These are phyloP conservation scores for Escarpia spicata DNA, from an alignment of 2,888 invertebrate genomes.

Conservation along the genomic window DNA sequence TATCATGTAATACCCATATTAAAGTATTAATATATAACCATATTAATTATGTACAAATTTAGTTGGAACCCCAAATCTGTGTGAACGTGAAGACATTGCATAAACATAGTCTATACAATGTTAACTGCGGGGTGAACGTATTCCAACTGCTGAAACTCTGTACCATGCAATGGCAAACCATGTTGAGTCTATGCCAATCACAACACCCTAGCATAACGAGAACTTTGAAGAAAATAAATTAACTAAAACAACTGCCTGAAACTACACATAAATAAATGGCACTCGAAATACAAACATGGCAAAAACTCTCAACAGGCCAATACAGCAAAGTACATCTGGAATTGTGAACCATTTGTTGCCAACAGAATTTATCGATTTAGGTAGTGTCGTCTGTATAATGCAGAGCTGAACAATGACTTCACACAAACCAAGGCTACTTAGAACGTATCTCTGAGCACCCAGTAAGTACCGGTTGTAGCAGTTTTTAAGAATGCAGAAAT, in stretches of 20 bases:
- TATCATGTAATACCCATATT: not conserved
- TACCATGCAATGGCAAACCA: not conserved
- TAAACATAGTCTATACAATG: not conserved
- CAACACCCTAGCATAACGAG: constrained; percentile 2
- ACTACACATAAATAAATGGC: constrained; percentile 13
- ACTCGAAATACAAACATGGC: not conserved
- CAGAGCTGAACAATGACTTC: not conserved
- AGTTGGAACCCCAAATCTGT: not conserved
- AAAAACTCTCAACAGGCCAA: not conserved
- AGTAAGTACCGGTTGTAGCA: not conserved
- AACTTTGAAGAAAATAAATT: not conserved
- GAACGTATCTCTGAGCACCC: not conserved
- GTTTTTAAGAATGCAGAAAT: not conserved
- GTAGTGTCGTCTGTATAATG: not conserved
- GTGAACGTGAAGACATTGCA: not conserved
- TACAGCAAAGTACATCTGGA: not conserved
- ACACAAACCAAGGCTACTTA: not conserved
- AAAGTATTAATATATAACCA: constrained; percentile 6
- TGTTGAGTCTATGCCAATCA: not conserved
- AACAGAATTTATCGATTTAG: not conserved
- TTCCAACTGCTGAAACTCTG: not conserved
- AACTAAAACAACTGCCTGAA: constrained; percentile 16
- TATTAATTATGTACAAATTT: constrained; percentile 12
- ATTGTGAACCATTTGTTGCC: not conserved
- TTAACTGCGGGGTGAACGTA: not conserved